Conservation (phyloP, 2,113 vertebrate genomes). For the Empidonax traillii region DNA sequence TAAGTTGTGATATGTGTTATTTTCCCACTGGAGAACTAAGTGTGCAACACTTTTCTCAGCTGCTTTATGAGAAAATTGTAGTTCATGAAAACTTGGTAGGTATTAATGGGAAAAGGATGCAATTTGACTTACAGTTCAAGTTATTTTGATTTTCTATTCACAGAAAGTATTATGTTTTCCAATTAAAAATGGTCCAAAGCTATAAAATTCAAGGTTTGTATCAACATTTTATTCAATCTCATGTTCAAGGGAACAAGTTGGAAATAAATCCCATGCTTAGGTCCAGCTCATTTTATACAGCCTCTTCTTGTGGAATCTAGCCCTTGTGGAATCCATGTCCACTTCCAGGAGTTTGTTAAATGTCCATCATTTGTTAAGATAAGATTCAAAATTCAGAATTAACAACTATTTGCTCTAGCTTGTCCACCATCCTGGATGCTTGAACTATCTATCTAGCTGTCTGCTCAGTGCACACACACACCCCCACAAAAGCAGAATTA, state of each 20-base stretch:
- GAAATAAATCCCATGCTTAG: background rate
- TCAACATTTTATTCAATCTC: background rate
- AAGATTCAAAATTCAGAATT: background rate
- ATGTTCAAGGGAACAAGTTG: background rate
- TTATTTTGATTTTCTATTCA: background rate
- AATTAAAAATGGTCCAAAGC: slow-evolving; percentile 9
- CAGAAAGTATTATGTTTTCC: background rate
- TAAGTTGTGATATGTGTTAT: slow-evolving; percentile 3
- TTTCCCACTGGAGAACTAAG: background rate
- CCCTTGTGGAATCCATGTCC: background rate
- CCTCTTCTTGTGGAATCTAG: background rate
- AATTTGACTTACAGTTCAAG: background rate
- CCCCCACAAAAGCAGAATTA: background rate
- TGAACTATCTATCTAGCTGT: background rate
- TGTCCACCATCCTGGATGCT: background rate
- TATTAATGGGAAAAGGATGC: background rate
- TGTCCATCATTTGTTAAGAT: background rate
- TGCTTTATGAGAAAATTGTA: background rate
- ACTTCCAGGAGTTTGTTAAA: background rate
- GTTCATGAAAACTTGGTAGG: background rate
- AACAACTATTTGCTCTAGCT: background rate
- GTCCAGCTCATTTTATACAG: background rate
- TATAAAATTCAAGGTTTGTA: background rate
- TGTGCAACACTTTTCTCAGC: background rate
- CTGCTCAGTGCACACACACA: background rate